phyloP scores from a whole-genome alignment of 2,888 invertebrate genomes.

The Tetropium fuscum region DNA sequence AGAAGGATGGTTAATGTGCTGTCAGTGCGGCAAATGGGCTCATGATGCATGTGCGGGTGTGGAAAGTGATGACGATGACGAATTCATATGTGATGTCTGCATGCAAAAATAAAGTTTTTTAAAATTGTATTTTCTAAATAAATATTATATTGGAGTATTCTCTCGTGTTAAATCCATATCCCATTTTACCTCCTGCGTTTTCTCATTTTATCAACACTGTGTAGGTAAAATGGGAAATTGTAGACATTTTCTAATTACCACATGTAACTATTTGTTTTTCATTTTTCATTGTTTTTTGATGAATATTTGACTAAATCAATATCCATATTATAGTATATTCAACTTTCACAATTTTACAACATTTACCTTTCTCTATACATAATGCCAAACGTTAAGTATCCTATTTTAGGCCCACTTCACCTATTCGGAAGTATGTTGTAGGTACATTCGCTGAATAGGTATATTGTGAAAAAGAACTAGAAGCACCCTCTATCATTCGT shows the following conservation, averaged over 20 bases:
- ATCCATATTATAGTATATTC: neutral
- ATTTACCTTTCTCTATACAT: slow-evolving; percentile 4
- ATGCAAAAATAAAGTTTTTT: slow-evolving; percentile 3
- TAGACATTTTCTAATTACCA: neutral
- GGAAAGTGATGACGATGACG: slow-evolving; percentile 14
- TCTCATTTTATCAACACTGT: slow-evolving; percentile 15
- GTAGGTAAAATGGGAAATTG: slow-evolving; percentile 8
- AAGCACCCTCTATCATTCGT: too few relatives aligned
- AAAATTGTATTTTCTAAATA: slow-evolving; percentile 4
- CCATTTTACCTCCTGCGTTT: slow-evolving; percentile 10
- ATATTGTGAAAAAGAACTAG: too few relatives aligned
- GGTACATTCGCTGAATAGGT: too few relatives aligned
- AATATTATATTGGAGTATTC: slow-evolving; percentile 5
- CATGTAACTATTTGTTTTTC: neutral
- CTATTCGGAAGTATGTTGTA: too few relatives aligned
- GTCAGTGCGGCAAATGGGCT: slow-evolving; percentile 11
- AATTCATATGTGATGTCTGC: slow-evolving; percentile 17
- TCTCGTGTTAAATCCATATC: slow-evolving; percentile 8
- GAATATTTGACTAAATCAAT: neutral
- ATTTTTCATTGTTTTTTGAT: neutral
- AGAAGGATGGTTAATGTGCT: slow-evolving; percentile 21
- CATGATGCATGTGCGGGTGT: slow-evolving; percentile 21
- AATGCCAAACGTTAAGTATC: slow-evolving; percentile 4
- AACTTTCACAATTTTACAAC: neutral
- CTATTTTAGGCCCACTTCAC: slow-evolving; percentile 4